Base-by-base conservation (phyloP, 2,888 invertebrate species). In the Mesorhabditis spiculigera region DNA sequence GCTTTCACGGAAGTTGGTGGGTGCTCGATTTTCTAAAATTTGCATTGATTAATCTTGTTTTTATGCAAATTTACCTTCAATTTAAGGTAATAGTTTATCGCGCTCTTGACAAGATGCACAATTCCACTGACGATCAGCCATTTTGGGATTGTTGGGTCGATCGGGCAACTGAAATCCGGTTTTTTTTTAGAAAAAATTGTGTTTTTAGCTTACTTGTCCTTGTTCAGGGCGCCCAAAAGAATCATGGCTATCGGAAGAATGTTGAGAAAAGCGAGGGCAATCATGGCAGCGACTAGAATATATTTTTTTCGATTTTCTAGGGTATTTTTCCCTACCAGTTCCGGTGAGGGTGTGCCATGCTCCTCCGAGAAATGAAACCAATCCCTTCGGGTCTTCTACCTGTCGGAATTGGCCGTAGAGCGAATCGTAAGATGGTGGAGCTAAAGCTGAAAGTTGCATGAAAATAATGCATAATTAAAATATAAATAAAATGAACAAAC, bases 191-290 rank as follows among this genome's bases (percentile, higher is more conserved):
- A 28, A 28, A 28, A 28, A 28, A 28, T n/a, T 50, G 58, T 50
- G 58, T 28, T 28, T 28, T 28, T 28, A 28, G n/a, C 58, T n/a
- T n/a, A 50, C 58, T 91, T 90, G 81, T 91, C 86, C 75, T 90
- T 86, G 86, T 91, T 90, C 63, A 90, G 85, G 43, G 90, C 88
- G 85, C 88, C 91, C 84, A 91, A 90, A 41, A 90, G 88, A 77
- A 91, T 90, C 91, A 91, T 91, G 76, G 90, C 89, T 75, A 91
- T 88, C 68, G 91, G 91, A 77, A 91, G 68, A 50, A 77, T 69
- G 69, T 75, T 78, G 43, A 76, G 72, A 65, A 76, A 42, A 42
- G 71, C 75, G 16, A 78, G 67, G 61, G 73, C 67, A 16, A 77
- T 68, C 13, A 72, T 74, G 4, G 78, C 76, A 8, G 71, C 71